Conservation (phyloP, 2,888 invertebrate species). For the Orgyia antiqua region DNA sequence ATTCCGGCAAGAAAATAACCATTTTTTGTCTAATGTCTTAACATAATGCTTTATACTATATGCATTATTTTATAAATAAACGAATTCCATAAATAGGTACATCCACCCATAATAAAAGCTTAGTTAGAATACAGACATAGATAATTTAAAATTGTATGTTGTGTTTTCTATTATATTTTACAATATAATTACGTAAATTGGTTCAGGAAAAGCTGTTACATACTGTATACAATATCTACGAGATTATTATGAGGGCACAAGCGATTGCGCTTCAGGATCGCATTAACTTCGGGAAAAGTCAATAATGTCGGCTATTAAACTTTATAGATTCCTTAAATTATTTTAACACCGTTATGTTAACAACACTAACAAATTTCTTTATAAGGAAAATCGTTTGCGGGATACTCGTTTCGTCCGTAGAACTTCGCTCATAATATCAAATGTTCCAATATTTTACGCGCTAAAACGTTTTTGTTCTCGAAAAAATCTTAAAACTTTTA, state of each 20-base stretch:
- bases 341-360: constrained; percentile 62
- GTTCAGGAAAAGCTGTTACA: too few species aligned
- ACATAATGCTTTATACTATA: too few species aligned
- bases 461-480: constrained; percentile 30
- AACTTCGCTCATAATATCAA: constrained; percentile 49
- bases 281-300: constrained; percentile 58
- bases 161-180: too few species aligned
- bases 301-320: constrained; percentile 60
- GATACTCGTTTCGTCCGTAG: constrained; percentile 20
- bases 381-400: constrained; percentile 47
- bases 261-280: constrained; percentile 46
- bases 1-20: too few species aligned
- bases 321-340: constrained; percentile 66
- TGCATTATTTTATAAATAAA: too few species aligned
- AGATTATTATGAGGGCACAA: constrained; percentile 48
- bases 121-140: too few species aligned
- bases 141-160: too few species aligned
- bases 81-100: too few species aligned
- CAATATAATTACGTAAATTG: too few species aligned
- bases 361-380: constrained; percentile 61
- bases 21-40: too few species aligned
- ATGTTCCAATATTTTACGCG: constrained; percentile 47
- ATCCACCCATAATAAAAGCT: too few species aligned
- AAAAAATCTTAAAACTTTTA: constrained; percentile 30
- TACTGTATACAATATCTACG: constrained; percentile 48